Base-by-base conservation (phyloP, 1,140 invertebrate genomes). In the Samia ricini region DNA sequence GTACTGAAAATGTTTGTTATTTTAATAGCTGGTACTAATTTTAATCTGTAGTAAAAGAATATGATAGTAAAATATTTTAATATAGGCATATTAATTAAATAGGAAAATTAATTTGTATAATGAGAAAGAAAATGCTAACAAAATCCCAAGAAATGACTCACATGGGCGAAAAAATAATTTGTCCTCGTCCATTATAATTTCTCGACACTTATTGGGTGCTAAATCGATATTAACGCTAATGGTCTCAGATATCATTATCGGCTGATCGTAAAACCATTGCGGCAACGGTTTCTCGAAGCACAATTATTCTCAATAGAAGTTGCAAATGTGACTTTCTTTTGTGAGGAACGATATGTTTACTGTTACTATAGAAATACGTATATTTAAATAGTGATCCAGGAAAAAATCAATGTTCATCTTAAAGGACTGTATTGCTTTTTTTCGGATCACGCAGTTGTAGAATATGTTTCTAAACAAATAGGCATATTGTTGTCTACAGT, bases 211-310 rank as follows among this genome's bases (percentile, higher is more conserved):
- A 42, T 20, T 19, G 51, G 20, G 51, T 6, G 6, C 19, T 22
- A 52, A 52, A 22, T 15, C 33, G 15, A 29, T 26, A 64, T 59
- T 42, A 64, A 20, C 22, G 42, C 49, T 22, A 51, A 24, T 26
- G 59, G 57, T 61, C 54, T 48, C 59, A 55, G 64, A 61, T 55
- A 65, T 55, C 51, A 60, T 60, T 64, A 60, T 20, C 64, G 61
- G 57, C 54, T 66, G 64, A 66, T 59, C 64, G 64, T 66, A 54
- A 66, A 66, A 66, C 60, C 61, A 48, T 29, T n/a, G n/a, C n/a
- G n/a, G n/a, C n/a, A n/a, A n/a, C 42, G 64, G 61, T 66, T 66
- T 66, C 64, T 66, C 64, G 50, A 59, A 50, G 59, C 59, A 66
- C 59, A 29, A 33, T 19, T 42, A 64, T 33, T 56, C 42, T 65